Evolutionary conservation across 2,113 vertebrate species (phyloP).

Genomic region (Daphoenositta chrysoptera): DNA sequence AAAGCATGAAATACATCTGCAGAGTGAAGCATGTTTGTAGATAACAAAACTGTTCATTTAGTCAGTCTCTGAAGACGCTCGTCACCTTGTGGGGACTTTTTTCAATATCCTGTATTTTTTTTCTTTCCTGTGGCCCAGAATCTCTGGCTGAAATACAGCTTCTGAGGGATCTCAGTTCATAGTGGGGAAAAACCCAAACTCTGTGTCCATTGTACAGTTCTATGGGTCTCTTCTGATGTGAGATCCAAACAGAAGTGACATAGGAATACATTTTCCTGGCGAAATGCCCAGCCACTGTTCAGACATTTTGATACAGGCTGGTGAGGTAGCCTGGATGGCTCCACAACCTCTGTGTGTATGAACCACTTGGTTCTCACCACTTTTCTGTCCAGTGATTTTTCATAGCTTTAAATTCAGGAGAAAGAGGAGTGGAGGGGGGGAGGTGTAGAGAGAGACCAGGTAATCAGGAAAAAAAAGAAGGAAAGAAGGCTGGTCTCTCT

Average conservation of each 20-base stretch:
- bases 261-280: not conserved
- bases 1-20: not conserved
- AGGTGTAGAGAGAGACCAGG: not conserved
- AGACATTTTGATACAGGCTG: not conserved
- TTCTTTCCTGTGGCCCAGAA: not conserved
- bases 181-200: not conserved
- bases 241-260: not conserved
- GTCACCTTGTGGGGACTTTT: not conserved
- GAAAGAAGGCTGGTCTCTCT: not conserved
- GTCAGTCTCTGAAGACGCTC: not conserved
- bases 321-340: not conserved
- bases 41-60: not conserved
- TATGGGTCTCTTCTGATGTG: not conserved
- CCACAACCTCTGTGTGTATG: not conserved
- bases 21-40: not conserved
- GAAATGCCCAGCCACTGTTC: not conserved
- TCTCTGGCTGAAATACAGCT: not conserved
- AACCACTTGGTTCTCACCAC: not conserved
- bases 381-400: not conserved
- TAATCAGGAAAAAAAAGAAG: no score
- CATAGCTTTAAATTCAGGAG: not conserved
- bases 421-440: rapidly evolving
- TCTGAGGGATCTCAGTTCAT: rapidly evolving
- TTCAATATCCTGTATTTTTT: not conserved
- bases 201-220: not conserved